Base-by-base conservation (phyloP, 2,888 invertebrate species). In the Helleia helle region DNA sequence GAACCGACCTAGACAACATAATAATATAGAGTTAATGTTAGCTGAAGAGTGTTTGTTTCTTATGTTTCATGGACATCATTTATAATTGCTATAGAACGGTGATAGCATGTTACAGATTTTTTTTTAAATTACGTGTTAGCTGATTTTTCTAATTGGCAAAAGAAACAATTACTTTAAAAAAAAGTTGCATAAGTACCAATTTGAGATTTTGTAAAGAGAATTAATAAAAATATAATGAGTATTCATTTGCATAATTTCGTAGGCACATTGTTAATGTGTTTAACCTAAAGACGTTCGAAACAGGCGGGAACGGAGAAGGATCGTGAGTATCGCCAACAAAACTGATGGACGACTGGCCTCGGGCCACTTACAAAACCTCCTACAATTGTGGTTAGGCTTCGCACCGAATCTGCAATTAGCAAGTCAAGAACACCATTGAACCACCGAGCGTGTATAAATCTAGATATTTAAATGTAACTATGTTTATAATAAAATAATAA, bases 381-480 rank as follows among this genome's bases (percentile, higher is more conserved):
- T 70, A n/a, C n/a, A n/a, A 73, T 71, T 80, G 75, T 71, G 51
- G 62, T 67, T 50, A 59, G 64, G 64, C 56, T 64, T 63, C 65
- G 70, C 66, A 73, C 73, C 69, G 62, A 68, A 73, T 72, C 66
- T 58, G 65, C 71, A 65, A 77, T 79, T 74, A 71, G 65, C 62
- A 66, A 59, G 62, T 63, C 58, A 60, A 63, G 63, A 71, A 68
- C 64, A 66, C 65, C 62, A 68, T 65, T 64, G 61, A 70, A 59
- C 61, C 49, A 50, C 44, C 41, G 42, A 38, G 40, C 39, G 43
- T 37, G 12, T 9, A 4, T 11, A 31, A 29, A n/a, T 15, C 22
- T 22, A 22, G 22, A 22, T 8, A 5, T 22, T 22, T 22, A 8
- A 2, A 5, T 5, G 7, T n/a, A n/a, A n/a, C n/a, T n/a, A n/a